These are phyloP conservation scores for Drosophila melanica DNA, from an alignment of 1,140 invertebrate species.

Conservation along the genomic window DNA sequence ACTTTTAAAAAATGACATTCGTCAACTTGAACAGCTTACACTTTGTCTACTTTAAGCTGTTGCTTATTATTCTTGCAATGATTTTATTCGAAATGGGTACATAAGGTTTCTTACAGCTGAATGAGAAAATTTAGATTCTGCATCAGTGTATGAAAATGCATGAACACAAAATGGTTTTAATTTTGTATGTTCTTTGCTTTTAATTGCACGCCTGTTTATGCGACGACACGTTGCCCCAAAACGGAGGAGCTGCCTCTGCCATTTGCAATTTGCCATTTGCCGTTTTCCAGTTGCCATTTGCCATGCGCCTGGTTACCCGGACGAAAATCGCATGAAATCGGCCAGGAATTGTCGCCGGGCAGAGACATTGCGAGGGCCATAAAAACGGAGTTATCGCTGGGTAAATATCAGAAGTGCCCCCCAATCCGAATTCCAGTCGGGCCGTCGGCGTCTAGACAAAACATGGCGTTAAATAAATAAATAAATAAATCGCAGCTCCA, in stretches of 20 bases:
- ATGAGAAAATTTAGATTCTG: too few relatives aligned
- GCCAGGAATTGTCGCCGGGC: conserved; percentile 30
- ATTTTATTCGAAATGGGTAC: too few relatives aligned
- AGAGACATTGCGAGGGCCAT: conserved; percentile 61
- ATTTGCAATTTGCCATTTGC: conserved; percentile 16
- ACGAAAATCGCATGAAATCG: conserved; percentile 71
- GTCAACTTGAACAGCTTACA: too few relatives aligned
- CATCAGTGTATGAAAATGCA: too few relatives aligned
- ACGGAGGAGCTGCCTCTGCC: conserved; percentile 24
- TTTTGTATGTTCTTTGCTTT: conserved; percentile 64
- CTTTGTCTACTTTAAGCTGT: too few relatives aligned
- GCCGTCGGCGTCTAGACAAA: conserved; percentile 69
- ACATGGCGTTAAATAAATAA: conserved; percentile 82
- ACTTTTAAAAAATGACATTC: too few relatives aligned
- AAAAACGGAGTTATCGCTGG: conserved; percentile 75
- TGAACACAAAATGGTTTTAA: too few relatives aligned
- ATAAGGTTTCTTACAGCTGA: too few relatives aligned
- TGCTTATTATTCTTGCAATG: too few relatives aligned
- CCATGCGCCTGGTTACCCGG: conserved; percentile 40
- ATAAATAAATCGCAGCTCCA: conserved; percentile 66
- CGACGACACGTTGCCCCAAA: conserved; percentile 51
- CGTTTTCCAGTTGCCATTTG: conserved; percentile 18
- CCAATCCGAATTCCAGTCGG: conserved; percentile 50
- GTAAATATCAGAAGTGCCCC: conserved; percentile 60
- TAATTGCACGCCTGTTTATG: conserved; percentile 76